These are phyloP conservation scores for Syngnathus acus DNA, from an alignment of 2,797 vertebrate species.

Conservation along the genomic window DNA sequence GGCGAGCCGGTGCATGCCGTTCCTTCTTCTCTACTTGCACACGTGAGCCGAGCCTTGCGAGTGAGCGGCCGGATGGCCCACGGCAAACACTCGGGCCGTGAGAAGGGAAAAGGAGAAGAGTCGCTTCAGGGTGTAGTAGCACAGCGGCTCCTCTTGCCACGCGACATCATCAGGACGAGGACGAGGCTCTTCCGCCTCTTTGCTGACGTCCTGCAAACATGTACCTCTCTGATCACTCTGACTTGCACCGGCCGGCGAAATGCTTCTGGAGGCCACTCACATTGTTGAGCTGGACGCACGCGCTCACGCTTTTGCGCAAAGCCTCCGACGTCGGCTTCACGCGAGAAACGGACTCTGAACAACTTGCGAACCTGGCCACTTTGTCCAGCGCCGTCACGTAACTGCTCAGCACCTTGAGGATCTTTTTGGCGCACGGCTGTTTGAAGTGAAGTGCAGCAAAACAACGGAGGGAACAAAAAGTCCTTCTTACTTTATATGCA, in stretches of 20 bases:
- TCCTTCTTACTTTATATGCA: neutral
- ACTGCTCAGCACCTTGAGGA: conserved; percentile 41
- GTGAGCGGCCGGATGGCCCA: conserved; percentile 51
- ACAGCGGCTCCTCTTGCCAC: conserved; percentile 28
- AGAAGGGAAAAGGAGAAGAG: conserved; percentile 73
- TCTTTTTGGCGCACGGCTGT: conserved; percentile 61
- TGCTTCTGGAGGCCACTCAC: conserved; percentile 15
- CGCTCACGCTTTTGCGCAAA: conserved; percentile 33
- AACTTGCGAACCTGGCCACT: conserved; percentile 19
- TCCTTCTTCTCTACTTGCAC: conserved; percentile 25
- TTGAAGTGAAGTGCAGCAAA: neutral
- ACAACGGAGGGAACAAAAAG: neutral
- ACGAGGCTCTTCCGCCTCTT: fast-evolving
- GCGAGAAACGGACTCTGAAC: conserved; percentile 13
- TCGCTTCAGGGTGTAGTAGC: conserved; percentile 55
- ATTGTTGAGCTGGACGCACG: conserved; percentile 13
- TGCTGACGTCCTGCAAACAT: conserved; percentile 4
- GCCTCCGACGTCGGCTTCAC: conserved; percentile 21
- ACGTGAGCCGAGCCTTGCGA: neutral
- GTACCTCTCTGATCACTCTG: too few relatives aligned
- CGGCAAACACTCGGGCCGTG: conserved; percentile 64
- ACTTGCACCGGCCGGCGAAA: too few relatives aligned
- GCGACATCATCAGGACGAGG: fast-evolving
- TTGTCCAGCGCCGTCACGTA: conserved; percentile 41
- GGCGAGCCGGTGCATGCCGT: too few relatives aligned